Evolutionary conservation across 2,888 invertebrate genomes (phyloP).

Genomic region (Palloptera scutellata): DNA sequence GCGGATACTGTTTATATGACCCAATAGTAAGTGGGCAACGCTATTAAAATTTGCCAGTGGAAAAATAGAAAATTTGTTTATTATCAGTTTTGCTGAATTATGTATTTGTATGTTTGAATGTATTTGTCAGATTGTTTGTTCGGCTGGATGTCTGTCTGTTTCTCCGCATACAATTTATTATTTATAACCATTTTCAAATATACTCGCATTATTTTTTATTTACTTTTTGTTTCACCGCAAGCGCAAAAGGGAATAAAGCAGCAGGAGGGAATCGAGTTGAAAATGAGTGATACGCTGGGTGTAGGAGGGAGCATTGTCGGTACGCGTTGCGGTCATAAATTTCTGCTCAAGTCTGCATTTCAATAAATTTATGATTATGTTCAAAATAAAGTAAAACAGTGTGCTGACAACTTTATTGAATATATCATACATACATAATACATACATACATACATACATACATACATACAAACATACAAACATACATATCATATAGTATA

Average conservation of each 20-base stretch:
- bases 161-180: constrained; percentile 23
- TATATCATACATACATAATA: constrained; percentile 6
- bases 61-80: constrained; percentile 16
- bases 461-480: neutral
- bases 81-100: constrained; percentile 25
- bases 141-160: neutral
- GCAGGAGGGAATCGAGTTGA: no score
- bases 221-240: no score
- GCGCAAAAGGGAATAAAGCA: no score
- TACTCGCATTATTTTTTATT: no score
- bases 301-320: neutral
- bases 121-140: neutral
- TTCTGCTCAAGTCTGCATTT: constrained; percentile 43
- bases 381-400: constrained; percentile 12
- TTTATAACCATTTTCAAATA: constrained; percentile 25
- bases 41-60: constrained; percentile 1
- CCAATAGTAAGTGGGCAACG: neutral
- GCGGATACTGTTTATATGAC: no score
- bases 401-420: constrained; percentile 34
- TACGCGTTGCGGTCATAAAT: constrained; percentile 24
- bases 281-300: no score
- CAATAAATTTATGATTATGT: constrained; percentile 60
- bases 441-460: neutral
- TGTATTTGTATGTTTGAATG: constrained; percentile 20
- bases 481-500: no score